Base-by-base conservation (phyloP, 2,888 invertebrate genomes). In the Ormyrus thymus region DNA sequence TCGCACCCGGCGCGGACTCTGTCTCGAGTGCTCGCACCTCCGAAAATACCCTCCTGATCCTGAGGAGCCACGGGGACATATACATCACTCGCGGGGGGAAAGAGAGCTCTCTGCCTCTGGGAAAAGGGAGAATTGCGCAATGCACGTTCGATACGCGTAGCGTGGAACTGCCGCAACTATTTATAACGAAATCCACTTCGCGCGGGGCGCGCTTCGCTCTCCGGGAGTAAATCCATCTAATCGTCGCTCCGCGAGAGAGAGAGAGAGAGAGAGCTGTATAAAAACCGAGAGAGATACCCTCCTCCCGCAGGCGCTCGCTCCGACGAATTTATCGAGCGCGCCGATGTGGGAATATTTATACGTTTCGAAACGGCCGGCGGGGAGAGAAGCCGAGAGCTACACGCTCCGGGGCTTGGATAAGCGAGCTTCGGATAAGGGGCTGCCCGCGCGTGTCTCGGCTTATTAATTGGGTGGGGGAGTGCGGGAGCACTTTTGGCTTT, bases 51-150 rank as follows among this genome's bases (percentile, higher is more conserved):
- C n/a, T 6, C 45, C 7, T 1, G 7, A 53, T 29, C 65, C 10
- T 65, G 4, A 29, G 29, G 29, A 29, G 29, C 29, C 29, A 4
- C 29, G 3, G 29, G 4, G 29, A 0, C 29, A 29, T 29, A 29
- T 29, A 29, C 29, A 29, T 29, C 29, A 29, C 29, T 29, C 29
- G 29, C 29, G 29, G 29, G 4, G 29, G 29, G 29, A 29, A 29
- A 4, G 29, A 29, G 29, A 29, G 29, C 29, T 29, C 29, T 29
- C 29, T 4, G 4, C 29, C 29, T 29, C 29, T 29, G 13, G 15
- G 59, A 74, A 74, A 74, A 74, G 43, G 51, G 74, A 74, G 66
- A 74, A 74, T 74, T 59, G 74, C 74, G 74, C 45, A 59, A 74
- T 29, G 4, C 62, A 1, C 8, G 7, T 43, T 61, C 71, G 62